Conservation (phyloP, 2,888 invertebrate genomes). For the Aporophyla lueneburgensis region DNA sequence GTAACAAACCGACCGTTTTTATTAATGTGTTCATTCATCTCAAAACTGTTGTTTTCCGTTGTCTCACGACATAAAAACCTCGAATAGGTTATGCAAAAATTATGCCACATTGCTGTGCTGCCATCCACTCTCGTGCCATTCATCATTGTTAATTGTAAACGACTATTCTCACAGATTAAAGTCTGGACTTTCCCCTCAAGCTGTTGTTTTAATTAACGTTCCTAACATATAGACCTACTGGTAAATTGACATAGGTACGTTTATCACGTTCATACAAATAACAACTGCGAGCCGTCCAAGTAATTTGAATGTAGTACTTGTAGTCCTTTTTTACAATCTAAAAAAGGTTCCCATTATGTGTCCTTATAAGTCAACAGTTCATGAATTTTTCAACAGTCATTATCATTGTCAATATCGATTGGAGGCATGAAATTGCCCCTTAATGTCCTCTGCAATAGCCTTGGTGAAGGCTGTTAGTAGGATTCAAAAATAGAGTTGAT, state of each 20-base stretch:
- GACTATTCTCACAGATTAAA: constrained; percentile 74
- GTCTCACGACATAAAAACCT: constrained; percentile 70
- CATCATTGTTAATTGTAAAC: constrained; percentile 74
- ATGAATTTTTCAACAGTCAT: constrained; percentile 46
- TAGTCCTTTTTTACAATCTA: constrained; percentile 28
- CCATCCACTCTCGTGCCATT: constrained; percentile 67
- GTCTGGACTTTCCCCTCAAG: constrained; percentile 71
- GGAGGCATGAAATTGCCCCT: constrained; percentile 35
- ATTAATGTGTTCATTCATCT: constrained; percentile 66
- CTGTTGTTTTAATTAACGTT: constrained; percentile 53
- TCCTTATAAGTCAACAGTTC: constrained; percentile 34
- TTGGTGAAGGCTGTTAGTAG: constrained; percentile 37
- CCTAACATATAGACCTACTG: constrained; percentile 20
- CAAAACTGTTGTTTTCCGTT: constrained; percentile 70
- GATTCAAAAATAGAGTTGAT: constrained; percentile 38
- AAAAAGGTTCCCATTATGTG: constrained; percentile 38
- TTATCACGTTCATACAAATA: constrained; percentile 2
- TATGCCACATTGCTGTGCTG: constrained; percentile 70
- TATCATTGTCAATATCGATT: constrained; percentile 52
- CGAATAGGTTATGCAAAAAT: constrained; percentile 82
- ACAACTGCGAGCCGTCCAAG: constrained; percentile 8
- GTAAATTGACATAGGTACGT: constrained; percentile 6
- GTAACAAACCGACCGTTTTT: constrained; percentile 60
- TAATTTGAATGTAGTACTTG: constrained; percentile 20
- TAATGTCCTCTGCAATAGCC: constrained; percentile 46